Evolutionary conservation across 2,113 vertebrate genomes (phyloP), one percentile per base, ranked within the genome.

Genomic region (Xiphophorus maculatus): DNA sequence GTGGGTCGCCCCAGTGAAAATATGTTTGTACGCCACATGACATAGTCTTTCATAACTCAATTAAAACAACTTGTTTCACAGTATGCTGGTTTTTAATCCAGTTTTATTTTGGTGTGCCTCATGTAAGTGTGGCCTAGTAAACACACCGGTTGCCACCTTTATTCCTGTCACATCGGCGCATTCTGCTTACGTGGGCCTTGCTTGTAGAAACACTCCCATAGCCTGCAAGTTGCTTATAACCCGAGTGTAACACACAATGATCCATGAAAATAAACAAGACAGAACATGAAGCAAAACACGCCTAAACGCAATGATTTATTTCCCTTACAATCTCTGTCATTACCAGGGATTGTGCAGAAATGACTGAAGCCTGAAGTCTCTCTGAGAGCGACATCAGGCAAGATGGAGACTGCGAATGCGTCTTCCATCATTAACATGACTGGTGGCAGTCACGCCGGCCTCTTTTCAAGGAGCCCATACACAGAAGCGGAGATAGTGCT

Each of bases 401-500:
- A 66, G 22, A 95, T 94, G 93, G 89, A 89, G 58, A 73, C 44
- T 15, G 64, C 51, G 51, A 94, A 92, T 74, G 75, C 72, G 60
- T 93, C 90, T 15, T 3, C 66, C 68, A 28, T 13, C 51, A 28
- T 61, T 48, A 89, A 83, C 84, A 71, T 32, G 77, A 89, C 71
- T 85, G 63, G 54, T 1, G 42, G 15, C 19, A 28, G n/a, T 4
- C 25, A 66, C 30, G 62, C 33, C 19, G 63, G 76, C 70, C 69
- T 83, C 29, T 79, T 87, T 63, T 84, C 93, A 68, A 83, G 37
- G 60, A 96, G 95, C 76, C 94, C 94, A 4, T 98, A 96, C 89
- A 95, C 96, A 48, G 94, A 95, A 1, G 93, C 97, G 9, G 96
- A 98, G 89, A 94, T 96, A 42, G 93, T 96, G 3, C 95, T 99